Evolutionary conservation across 2,888 invertebrate species (phyloP), one percentile per base, ranked within the genome.

Genomic region (Platypus cylindrus): DNA sequence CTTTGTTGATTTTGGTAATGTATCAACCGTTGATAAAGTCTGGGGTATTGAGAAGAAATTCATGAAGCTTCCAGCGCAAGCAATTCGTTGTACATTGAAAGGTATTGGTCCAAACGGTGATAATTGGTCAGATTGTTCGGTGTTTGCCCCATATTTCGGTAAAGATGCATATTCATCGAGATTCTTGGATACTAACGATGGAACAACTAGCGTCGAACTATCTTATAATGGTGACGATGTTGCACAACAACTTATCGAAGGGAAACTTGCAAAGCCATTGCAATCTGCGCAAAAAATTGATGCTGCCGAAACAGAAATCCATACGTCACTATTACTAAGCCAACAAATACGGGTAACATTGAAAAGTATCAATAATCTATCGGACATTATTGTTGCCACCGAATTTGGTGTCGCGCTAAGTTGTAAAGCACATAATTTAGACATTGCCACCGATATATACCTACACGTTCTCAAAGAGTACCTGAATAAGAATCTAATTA

Each of bases 1-100:
- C 16, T 84, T 78, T 51, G 68, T 85, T 1, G 85, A 85, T 58
- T 82, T 78, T 48, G 85, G 85, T 3, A 83, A 82, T 50, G 69
- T 69, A 36, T 72, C 75, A 24, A 62, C 70, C 0, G 75, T 82
- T 0, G 68, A 71, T 28, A 75, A 78, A 47, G 71, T 83, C 15
- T 84, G 77, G 71, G 71, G 73, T 32, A 63, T 82, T 38, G 41
- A 83, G 46, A 67, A 65, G 29, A 69, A 73, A 39, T 70, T 80
- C 40, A 66, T 76, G 56, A 64, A 65, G 3, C 55, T 80, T 13
- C 80, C 84, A 0, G 72, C 70, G 32, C 77, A 82, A 68, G 80
- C 81, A 0, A 62, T 82, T 1, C 67, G 70, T 32, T 84, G 85
- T 52, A 65, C 72, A 1, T 59, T 86, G 32, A 60, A 66, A 20